These are phyloP conservation scores for Brachionus sp. DNA, from an alignment of 1,140 invertebrate species.

Conservation along the genomic window DNA sequence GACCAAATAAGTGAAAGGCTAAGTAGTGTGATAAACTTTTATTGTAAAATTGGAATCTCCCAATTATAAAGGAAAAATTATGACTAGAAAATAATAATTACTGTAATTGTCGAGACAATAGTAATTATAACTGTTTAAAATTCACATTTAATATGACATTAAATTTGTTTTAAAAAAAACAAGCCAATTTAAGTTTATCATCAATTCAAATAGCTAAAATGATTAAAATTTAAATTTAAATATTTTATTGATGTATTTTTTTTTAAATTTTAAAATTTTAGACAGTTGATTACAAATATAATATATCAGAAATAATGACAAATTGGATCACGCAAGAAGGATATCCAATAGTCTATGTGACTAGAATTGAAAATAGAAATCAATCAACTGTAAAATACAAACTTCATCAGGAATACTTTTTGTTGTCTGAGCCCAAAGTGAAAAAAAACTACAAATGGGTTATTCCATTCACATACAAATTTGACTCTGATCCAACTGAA, in stretches of 20 bases:
- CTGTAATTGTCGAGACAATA: too few relatives aligned
- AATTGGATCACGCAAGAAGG: constrained; percentile 85
- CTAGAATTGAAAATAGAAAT: neutral
- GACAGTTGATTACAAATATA: constrained; percentile 42
- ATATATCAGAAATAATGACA: constrained; percentile 72
- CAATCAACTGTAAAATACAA: constrained; percentile 47
- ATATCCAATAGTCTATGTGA: constrained; percentile 69
- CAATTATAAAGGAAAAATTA: too few relatives aligned
- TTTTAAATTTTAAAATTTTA: neutral
- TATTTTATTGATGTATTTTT: too few relatives aligned
- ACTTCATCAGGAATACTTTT: constrained; percentile 54
- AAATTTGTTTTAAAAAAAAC: neutral
- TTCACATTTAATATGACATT: neutral
- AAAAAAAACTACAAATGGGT: constrained; percentile 49
- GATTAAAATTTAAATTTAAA: too few relatives aligned
- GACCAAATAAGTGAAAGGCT: too few relatives aligned
- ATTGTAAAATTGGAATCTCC: too few relatives aligned
- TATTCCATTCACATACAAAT: constrained; percentile 49
- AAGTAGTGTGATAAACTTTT: too few relatives aligned
- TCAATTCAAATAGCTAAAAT: too few relatives aligned
- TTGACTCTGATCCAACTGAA: constrained; percentile 29
- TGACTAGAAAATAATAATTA: too few relatives aligned
- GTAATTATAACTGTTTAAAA: neutral
- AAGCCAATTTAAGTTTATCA: too few relatives aligned
- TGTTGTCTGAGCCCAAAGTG: constrained; percentile 51